Base-by-base conservation (phyloP, 2,797 vertebrate genomes). In the Sebastes vulpes region DNA sequence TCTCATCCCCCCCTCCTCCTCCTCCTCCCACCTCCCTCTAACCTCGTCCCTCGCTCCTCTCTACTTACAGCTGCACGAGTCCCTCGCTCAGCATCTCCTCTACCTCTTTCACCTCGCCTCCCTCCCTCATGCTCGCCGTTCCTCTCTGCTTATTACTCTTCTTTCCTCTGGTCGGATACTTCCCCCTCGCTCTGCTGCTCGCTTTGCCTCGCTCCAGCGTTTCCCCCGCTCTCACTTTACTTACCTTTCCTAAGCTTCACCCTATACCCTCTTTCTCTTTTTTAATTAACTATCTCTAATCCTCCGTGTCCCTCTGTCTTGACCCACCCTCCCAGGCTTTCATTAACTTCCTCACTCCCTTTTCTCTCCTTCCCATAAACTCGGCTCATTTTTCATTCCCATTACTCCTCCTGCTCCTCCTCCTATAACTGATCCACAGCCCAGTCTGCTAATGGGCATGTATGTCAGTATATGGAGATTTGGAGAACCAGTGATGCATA, bases 281-380 rank as follows among this genome's bases (percentile, higher is more conserved):
- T 91, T 89, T 85, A 90, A 91, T 93, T 88, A 93, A 89, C 73
- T 86, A 56, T 60, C 53, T 79, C 59, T 85, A 90, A 92, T 92
- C 85, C 86, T 74, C 59, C 11, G 14, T 64, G 65, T 83, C 79
- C 46, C 48, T 67, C 81, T 38, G 10, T 85, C 82, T 77, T 80
- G 82, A 85, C 76, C 77, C 65, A 50, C 74, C 76, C 79, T 86
- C 83, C 64, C 28, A 79, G 28, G 26, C 90, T 69, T 90, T 86
- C 82, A 91, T 91, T 83, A 90, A 73, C 72, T 59, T 77, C 28
- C 46, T 80, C 54, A 29, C 59, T 71, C 75, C 50, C 21, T 72
- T 50, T 78, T 68, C 68, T 69, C 53, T 70, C 79, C 56, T 50
- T 77, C 26, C 29, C 25, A 54, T 63, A 73, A 75, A 69, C 42